Conservation (phyloP, 2,113 vertebrate genomes). For the Chloropsis hardwickii region DNA sequence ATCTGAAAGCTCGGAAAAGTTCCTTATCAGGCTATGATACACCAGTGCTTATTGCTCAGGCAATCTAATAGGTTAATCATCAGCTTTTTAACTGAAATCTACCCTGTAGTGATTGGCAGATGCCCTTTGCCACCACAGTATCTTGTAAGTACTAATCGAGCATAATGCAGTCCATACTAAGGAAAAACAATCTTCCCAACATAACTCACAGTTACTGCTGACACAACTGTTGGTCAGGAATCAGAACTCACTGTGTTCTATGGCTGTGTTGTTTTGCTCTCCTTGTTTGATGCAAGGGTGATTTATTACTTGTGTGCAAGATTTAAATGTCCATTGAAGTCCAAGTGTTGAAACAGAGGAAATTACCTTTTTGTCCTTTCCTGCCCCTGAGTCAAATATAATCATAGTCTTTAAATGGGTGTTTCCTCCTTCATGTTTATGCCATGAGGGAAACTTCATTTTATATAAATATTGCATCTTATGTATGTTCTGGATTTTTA, state of each 20-base stretch:
- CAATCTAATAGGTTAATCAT: neutral
- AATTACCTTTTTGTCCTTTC: neutral
- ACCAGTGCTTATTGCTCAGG: neutral
- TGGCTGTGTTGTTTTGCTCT: neutral
- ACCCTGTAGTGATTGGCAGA: neutral
- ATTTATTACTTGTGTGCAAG: neutral
- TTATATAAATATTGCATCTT: neutral
- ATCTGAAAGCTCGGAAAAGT: neutral
- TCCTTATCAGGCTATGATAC: neutral
- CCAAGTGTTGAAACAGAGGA: neutral
- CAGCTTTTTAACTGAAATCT: neutral
- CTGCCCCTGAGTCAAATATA: neutral
- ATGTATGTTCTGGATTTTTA: neutral
- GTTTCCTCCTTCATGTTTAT: neutral
- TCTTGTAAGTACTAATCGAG: neutral
- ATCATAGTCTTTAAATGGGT: neutral
- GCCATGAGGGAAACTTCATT: neutral
- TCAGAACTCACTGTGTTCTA: neutral
- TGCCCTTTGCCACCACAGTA: neutral
- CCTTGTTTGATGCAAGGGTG: neutral
- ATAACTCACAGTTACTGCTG: neutral
- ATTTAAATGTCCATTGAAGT: neutral
- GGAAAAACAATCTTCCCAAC: neutral
- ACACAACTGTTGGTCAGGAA: neutral
- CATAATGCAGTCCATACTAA: neutral